phyloP scores from a whole-genome alignment of 2,113 vertebrate genomes.

The Chaetodon auriga region DNA sequence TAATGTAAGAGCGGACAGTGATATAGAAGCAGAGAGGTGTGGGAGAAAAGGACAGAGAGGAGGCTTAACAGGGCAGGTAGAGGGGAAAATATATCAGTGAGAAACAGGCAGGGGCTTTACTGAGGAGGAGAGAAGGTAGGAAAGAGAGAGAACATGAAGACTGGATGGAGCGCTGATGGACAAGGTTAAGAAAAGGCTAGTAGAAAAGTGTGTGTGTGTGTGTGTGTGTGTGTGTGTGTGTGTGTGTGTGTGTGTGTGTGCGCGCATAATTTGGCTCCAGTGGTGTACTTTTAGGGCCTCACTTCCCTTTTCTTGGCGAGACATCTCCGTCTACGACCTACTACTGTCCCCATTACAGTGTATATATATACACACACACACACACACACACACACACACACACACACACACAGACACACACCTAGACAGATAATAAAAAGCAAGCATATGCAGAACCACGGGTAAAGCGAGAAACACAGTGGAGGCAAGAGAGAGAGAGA shows the following conservation, averaged over 20 bases:
- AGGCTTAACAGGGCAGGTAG: constrained; percentile 30
- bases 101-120: constrained; percentile 39
- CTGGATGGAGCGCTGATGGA: constrained; percentile 24
- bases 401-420: constrained; percentile 10
- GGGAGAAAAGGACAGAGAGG: constrained; percentile 3
- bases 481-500: constrained; percentile 4
- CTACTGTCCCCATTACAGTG: constrained; percentile 36
- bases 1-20: not conserved
- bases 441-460: constrained; percentile 24
- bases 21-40: not conserved
- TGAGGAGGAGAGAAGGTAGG: constrained; percentile 2
- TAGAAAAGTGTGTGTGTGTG: not conserved
- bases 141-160: constrained; percentile 20
- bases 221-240: constrained; percentile 18
- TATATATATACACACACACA: not conserved
- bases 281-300: constrained; percentile 37
- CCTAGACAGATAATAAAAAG: constrained; percentile 32
- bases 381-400: constrained; percentile 12
- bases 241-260: not conserved
- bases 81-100: constrained; percentile 51
- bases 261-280: constrained; percentile 35
- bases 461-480: constrained; percentile 3
- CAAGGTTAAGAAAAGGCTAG: constrained; percentile 60
- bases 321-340: constrained; percentile 46
- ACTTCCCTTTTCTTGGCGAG: constrained; percentile 39